Evolutionary conservation across 2,888 invertebrate species (phyloP).

Genomic region (Xestia sexstrigata): DNA sequence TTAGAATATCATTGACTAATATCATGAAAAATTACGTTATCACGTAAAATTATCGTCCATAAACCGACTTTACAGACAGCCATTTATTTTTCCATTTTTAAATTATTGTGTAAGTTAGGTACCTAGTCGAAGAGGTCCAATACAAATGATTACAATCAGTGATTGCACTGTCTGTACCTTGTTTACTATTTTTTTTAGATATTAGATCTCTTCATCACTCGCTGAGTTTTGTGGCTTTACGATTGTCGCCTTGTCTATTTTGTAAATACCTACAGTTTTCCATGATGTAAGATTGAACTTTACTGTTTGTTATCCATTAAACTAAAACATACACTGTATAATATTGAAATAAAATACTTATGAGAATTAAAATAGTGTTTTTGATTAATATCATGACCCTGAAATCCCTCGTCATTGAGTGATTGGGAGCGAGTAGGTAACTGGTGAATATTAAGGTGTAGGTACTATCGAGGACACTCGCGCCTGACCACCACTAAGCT

Average conservation of each 20-base stretch:
- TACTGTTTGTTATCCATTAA: constrained; percentile 37
- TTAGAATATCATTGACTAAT: too few species aligned
- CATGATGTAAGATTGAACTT: constrained; percentile 7
- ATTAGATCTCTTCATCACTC: not conserved
- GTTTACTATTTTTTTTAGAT: not conserved
- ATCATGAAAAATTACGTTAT: too few species aligned
- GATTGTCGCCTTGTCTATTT: constrained; percentile 12
- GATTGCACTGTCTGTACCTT: not conserved
- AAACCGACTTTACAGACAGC: too few species aligned
- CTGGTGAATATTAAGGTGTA: not conserved
- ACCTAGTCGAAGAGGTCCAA: not conserved
- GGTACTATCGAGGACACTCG: too few species aligned
- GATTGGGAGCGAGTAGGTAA: not conserved
- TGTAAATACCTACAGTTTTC: constrained; percentile 3
- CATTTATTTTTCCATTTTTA: not conserved
- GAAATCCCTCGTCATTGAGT: too few species aligned
- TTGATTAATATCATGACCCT: constrained; percentile 7
- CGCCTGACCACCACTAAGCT: too few species aligned
- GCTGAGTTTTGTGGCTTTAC: constrained; percentile 11
- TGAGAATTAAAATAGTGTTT: constrained; percentile 24
- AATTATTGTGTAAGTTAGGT: not conserved
- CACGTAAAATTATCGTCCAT: too few species aligned
- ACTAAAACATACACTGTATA: constrained; percentile 16
- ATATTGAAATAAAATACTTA: constrained; percentile 51
- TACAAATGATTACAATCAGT: not conserved